A percentile compares a stretch with the other conserved stretches of the same genome.
Evolutionary conservation across 2,113 vertebrate species (phyloP).

Genomic region (Psittacula cyanocephala): DNA sequence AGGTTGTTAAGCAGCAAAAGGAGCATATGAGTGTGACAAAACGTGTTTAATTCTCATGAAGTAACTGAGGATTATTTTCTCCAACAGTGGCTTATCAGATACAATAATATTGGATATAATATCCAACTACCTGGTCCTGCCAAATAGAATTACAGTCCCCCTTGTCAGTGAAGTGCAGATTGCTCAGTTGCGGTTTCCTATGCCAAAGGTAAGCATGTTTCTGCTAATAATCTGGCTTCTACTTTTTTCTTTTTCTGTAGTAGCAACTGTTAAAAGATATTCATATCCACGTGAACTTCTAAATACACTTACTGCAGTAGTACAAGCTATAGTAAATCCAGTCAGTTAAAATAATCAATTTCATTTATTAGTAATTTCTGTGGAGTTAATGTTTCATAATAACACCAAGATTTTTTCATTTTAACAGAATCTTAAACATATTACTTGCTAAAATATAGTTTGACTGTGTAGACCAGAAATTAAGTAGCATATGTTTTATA

Average conservation of each 20-base stretch:
- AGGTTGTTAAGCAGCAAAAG: neutral
- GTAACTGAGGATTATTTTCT: constrained; percentile 22
- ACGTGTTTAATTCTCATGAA: neutral
- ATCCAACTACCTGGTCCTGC: constrained; percentile 89
- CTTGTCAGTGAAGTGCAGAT: constrained; percentile 89
- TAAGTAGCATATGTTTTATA: neutral
- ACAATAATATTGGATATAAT: constrained; percentile 93
- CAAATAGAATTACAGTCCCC: constrained; percentile 91
- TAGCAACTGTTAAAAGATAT: neutral
- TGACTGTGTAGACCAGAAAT: neutral
- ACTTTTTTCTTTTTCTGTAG: neutral
- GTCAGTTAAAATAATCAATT: neutral
- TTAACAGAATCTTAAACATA: neutral
- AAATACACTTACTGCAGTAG: neutral
- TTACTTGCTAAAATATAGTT: neutral
- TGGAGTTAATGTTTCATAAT: neutral
- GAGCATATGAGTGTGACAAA: neutral
- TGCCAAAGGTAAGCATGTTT: constrained; percentile 84
- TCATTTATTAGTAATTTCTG: neutral
- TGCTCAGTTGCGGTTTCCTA: constrained; percentile 86
- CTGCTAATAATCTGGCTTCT: neutral
- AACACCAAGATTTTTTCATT: neutral
- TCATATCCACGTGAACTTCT: neutral
- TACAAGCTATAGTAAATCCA: neutral
- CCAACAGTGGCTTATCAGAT: constrained; percentile 88